A percentile compares a stretch with the other conserved stretches of the same genome.
These are phyloP conservation scores for Macrocentrus cingulum DNA, from an alignment of 1,140 invertebrate genomes.

Conservation along the genomic window DNA sequence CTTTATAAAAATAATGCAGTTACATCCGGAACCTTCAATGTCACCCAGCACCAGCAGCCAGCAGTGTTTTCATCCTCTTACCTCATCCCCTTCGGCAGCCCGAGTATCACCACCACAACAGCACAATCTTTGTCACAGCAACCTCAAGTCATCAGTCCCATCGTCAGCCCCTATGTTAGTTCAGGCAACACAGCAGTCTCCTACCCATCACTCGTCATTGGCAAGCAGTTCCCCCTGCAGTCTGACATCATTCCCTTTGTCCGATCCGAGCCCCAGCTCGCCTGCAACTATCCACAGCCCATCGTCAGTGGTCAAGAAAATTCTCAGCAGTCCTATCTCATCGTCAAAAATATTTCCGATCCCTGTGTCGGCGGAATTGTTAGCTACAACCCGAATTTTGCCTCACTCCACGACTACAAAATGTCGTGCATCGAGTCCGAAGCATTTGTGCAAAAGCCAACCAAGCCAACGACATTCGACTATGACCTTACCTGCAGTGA, in stretches of 20 bases:
- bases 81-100: conserved; percentile 49
- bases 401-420: conserved; percentile 4
- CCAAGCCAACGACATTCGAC: conserved; percentile 14
- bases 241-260: conserved; percentile 9
- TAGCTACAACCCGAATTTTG: neutral
- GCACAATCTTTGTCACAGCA: conserved; percentile 7
- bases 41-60: conserved; percentile 47
- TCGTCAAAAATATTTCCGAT: conserved; percentile 42
- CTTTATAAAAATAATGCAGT: conserved; percentile 53
- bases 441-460: neutral
- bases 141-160: neutral
- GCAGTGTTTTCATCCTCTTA: conserved; percentile 47
- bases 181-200: conserved; percentile 11
- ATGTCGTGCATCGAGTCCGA: neutral
- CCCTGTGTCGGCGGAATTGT: conserved; percentile 26
- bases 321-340: conserved; percentile 43
- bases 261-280: neutral
- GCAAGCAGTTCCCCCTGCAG: conserved; percentile 30
- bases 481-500: conserved; percentile 26
- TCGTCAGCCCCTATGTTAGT: conserved; percentile 7
- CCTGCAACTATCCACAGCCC: conserved; percentile 14
- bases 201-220: conserved; percentile 22
- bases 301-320: conserved; percentile 4
- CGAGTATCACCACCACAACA: conserved; percentile 28
- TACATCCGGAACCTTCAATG: conserved; percentile 33